These are phyloP conservation scores for Platyscapa corneri DNA, from an alignment of 1,140 invertebrate species.

Conservation along the genomic window DNA sequence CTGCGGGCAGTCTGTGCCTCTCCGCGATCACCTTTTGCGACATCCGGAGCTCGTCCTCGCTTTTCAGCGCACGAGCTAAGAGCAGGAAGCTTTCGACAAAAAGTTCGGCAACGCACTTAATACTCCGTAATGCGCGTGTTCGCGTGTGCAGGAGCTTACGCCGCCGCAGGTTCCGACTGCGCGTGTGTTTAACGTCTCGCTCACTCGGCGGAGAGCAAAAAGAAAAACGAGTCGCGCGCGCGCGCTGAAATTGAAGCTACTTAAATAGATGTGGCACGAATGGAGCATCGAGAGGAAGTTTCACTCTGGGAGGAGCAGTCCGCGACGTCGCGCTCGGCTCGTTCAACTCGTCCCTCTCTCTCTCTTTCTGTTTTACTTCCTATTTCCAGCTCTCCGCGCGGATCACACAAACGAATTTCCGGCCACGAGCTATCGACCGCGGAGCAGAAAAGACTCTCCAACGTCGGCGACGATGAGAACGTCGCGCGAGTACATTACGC, in stretches of 20 bases:
- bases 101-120: background rate
- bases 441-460: background rate
- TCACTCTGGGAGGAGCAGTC: background rate
- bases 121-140: background rate
- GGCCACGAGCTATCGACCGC: slow-evolving; percentile 23
- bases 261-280: slow-evolving; percentile 5
- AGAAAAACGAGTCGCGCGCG: background rate
- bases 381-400: background rate
- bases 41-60: background rate
- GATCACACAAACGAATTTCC: slow-evolving; percentile 45
- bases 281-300: slow-evolving; percentile 25
- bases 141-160: background rate
- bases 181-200: too few relatives aligned
- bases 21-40: background rate
- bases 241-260: background rate
- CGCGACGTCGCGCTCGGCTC: background rate
- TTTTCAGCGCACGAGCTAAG: too few relatives aligned
- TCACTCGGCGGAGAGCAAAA: too few relatives aligned
- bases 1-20: background rate
- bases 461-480: background rate
- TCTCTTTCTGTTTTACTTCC: too few relatives aligned
- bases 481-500: slow-evolving; percentile 25
- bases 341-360: background rate
- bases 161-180: too few relatives aligned
- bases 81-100: background rate